Conservation (phyloP, 2,113 vertebrate genomes). For the Mungos mungo region DNA sequence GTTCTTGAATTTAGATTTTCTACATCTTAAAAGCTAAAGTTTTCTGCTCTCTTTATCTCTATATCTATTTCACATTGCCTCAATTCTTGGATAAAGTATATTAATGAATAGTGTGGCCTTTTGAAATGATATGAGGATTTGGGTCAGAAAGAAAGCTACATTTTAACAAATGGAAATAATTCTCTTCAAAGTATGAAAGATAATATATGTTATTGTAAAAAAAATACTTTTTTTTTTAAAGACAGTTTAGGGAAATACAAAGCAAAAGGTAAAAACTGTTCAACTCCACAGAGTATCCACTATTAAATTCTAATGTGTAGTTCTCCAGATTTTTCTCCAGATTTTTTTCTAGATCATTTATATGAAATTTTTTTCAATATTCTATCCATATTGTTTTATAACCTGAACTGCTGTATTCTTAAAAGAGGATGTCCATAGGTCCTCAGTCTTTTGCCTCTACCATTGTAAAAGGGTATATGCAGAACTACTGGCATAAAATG, state of each 20-base stretch:
- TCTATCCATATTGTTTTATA: not conserved
- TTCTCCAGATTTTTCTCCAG: not conserved
- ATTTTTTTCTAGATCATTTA: not conserved
- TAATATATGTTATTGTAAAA: not conserved
- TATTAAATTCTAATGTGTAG: conserved; percentile 4
- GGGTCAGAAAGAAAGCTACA: not conserved
- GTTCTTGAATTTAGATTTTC: conserved; percentile 16
- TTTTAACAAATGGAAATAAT: not conserved
- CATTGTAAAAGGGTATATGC: not conserved
- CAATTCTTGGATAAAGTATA: not conserved
- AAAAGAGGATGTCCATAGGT: not conserved
- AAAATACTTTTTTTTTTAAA: not conserved
- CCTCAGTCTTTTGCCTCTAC: conserved; percentile 10
- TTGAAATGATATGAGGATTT: not conserved
- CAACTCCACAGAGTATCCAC: not conserved
- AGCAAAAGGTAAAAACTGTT: not conserved
- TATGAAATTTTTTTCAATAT: not conserved
- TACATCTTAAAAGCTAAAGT: conserved; percentile 21
- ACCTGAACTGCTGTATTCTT: conserved; percentile 3
- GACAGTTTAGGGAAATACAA: not conserved
- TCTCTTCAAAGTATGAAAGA: not conserved
- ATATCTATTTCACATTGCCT: not conserved
- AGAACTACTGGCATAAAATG: not conserved
- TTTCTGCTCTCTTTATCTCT: not conserved
- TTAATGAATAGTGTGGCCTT: not conserved